Evolutionary conservation across 2,888 invertebrate genomes (phyloP).

Genomic region (Drosophila fungiperda): DNA sequence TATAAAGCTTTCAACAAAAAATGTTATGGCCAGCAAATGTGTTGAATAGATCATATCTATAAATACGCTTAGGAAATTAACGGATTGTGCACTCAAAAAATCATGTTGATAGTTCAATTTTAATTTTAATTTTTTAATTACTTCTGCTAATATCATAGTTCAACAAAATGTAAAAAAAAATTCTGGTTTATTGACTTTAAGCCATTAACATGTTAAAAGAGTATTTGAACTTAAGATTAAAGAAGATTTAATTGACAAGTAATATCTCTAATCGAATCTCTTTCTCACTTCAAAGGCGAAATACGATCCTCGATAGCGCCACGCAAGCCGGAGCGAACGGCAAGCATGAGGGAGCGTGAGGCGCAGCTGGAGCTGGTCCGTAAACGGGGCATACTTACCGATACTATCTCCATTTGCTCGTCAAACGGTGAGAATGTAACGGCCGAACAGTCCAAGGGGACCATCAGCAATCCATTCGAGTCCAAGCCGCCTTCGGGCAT

Average conservation of each 20-base stretch:
- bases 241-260: not conserved
- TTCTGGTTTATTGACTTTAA: not conserved
- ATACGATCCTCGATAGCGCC: constrained; percentile 92
- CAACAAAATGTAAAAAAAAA: not conserved
- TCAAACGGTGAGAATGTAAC: constrained; percentile 85
- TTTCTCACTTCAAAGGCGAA: constrained; percentile 87
- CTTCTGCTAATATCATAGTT: not conserved
- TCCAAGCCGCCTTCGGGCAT: constrained; percentile 31
- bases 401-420: constrained; percentile 85
- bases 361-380: constrained; percentile 88
- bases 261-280: not conserved
- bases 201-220: not conserved
- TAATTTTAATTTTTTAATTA: not conserved
- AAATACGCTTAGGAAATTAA: not conserved
- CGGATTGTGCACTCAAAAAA: not conserved
- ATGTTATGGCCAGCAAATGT: constrained; percentile 6
- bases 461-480: constrained; percentile 59
- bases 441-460: constrained; percentile 61
- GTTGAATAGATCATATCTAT: constrained; percentile 23
- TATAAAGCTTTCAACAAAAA: constrained; percentile 19
- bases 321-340: constrained; percentile 93
- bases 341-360: constrained; percentile 93
- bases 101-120: not conserved
- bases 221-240: not conserved
- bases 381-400: constrained; percentile 83